phyloP scores from a whole-genome alignment of 2,888 invertebrate genomes.

The Hofmannophila pseudospretella region DNA sequence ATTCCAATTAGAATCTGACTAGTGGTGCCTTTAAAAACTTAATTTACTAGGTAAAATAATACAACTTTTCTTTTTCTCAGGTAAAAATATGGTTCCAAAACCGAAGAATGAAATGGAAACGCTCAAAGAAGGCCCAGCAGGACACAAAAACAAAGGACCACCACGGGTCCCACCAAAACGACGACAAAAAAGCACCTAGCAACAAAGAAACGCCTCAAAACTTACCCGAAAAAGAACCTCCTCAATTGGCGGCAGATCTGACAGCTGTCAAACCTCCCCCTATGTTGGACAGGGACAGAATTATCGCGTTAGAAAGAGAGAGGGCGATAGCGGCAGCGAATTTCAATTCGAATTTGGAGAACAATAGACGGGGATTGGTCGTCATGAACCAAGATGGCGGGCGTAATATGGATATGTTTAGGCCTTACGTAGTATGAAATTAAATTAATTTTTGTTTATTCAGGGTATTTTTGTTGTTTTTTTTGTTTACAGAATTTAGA shows the following conservation, averaged over 20 bases:
- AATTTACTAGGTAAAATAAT: constrained; percentile 9
- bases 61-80: constrained; percentile 72
- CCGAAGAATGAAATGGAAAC: constrained; percentile 98
- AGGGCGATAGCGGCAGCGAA: constrained; percentile 71
- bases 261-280: constrained; percentile 68
- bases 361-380: constrained; percentile 62
- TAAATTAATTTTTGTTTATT: constrained; percentile 48
- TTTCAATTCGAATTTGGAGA: constrained; percentile 73
- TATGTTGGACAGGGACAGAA: constrained; percentile 68
- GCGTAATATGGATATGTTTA: constrained; percentile 66
- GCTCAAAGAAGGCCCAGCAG: constrained; percentile 96
- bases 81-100: constrained; percentile 99
- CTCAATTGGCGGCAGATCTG: constrained; percentile 57
- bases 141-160: constrained; percentile 83
- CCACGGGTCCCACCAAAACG: constrained; percentile 37
- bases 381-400: constrained; percentile 68
- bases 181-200: constrained; percentile 53
- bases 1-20: too few relatives aligned
- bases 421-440: constrained; percentile 75
- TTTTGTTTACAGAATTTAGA: too few relatives aligned
- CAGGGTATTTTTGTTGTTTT: constrained; percentile 16
- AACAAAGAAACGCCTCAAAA: constrained; percentile 45
- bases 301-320: constrained; percentile 66
- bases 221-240: constrained; percentile 47
- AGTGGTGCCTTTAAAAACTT: background rate